These are phyloP conservation scores for Pyrgus malvae DNA, from an alignment of 2,888 invertebrate genomes.

Conservation along the genomic window DNA sequence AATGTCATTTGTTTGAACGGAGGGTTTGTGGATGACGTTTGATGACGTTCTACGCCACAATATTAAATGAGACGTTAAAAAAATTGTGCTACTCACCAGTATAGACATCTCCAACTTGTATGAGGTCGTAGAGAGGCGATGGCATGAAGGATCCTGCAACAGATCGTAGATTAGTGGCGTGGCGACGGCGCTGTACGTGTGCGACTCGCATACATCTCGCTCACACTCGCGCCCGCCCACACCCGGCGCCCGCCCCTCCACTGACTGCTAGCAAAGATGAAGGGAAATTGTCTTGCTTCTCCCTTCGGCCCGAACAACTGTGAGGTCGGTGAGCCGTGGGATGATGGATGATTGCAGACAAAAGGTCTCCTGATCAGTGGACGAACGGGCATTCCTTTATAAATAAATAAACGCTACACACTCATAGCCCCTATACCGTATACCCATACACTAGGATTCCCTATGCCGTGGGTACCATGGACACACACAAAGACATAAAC, in stretches of 20 bases:
- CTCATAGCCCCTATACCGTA: too few species aligned
- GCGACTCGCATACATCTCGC: slow-evolving; percentile 16
- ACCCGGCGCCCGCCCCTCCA: not conserved
- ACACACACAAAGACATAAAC: too few species aligned
- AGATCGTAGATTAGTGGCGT: slow-evolving; percentile 34
- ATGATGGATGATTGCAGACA: not conserved
- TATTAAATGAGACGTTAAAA: not conserved
- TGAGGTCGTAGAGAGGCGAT: slow-evolving; percentile 90
- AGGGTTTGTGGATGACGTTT: too few species aligned
- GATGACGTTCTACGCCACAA: too few species aligned
- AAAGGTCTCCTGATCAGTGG: not conserved
- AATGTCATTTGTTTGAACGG: too few species aligned
- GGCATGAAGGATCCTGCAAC: slow-evolving; percentile 80
- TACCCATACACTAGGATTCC: too few species aligned
- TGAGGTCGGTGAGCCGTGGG: too few species aligned
- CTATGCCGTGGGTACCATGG: too few species aligned
- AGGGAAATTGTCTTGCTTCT: too few species aligned
- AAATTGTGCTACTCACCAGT: slow-evolving; percentile 81
- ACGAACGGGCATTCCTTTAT: not conserved
- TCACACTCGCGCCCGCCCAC: slow-evolving; percentile 23
- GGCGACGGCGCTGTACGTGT: slow-evolving; percentile 21
- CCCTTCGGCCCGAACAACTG: too few species aligned
- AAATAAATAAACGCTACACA: not conserved
- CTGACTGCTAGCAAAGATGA: too few species aligned
- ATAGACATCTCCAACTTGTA: slow-evolving; percentile 92